Evolutionary conservation across 2,113 vertebrate genomes (phyloP).

Genomic region (Anser cygnoides): DNA sequence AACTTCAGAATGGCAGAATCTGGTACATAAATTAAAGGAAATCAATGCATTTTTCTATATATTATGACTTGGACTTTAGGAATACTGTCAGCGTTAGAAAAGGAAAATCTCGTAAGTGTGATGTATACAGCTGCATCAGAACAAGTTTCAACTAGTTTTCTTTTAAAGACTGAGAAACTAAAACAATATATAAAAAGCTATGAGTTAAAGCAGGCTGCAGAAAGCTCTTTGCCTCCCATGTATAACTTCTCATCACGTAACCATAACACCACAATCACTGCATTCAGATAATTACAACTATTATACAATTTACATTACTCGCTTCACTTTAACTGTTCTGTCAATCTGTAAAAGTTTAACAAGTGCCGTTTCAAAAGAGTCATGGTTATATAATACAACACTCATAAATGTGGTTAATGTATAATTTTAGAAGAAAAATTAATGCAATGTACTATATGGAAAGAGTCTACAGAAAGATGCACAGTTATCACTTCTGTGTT

Average conservation of each 20-base stretch:
- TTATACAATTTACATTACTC: conserved; percentile 62
- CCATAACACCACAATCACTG: conserved; percentile 55
- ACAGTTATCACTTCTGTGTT: background rate
- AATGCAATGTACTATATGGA: background rate
- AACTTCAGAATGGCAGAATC: background rate
- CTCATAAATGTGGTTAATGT: conserved; percentile 7
- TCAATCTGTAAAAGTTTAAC: conserved; percentile 53
- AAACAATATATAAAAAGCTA: background rate
- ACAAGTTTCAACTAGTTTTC: conserved; percentile 6
- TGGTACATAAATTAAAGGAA: background rate
- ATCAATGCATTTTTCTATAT: background rate
- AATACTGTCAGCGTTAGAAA: background rate
- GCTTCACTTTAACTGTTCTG: conserved; percentile 54
- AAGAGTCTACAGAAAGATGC: background rate
- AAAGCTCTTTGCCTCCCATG: conserved; percentile 35
- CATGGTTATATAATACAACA: conserved; percentile 21
- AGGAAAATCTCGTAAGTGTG: background rate
- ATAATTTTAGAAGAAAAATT: conserved; percentile 38
- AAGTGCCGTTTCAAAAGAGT: conserved; percentile 53
- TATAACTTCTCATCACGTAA: background rate
- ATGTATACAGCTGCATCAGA: background rate
- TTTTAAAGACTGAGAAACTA: conserved; percentile 2
- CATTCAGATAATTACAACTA: conserved; percentile 64
- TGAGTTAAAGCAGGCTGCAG: conserved; percentile 44
- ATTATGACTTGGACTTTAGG: background rate